phyloP scores from a whole-genome alignment of 1,140 invertebrate genomes.

The Leptinotarsa undecemlineata region DNA sequence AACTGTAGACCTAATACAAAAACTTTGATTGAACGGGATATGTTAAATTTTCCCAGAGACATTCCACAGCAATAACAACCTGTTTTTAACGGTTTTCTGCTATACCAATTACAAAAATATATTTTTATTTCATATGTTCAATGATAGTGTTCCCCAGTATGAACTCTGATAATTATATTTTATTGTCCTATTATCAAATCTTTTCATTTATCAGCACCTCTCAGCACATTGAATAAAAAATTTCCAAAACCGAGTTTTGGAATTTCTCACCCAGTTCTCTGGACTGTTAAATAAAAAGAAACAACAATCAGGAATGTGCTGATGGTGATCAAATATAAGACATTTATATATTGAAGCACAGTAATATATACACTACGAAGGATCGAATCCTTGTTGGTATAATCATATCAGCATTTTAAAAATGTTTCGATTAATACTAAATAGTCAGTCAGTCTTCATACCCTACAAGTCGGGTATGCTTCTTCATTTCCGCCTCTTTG shows the following conservation, averaged over 20 bases:
- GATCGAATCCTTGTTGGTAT: background rate
- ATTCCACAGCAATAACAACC: background rate
- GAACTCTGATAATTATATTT: background rate
- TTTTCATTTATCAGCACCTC: constrained; percentile 13
- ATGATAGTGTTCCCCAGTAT: constrained; percentile 15
- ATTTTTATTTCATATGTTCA: constrained; percentile 20
- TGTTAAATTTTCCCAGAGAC: background rate
- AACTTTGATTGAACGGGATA: constrained; percentile 3
- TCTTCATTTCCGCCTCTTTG: constrained; percentile 2
- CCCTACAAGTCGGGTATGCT: background rate
- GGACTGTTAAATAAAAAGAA: constrained; percentile 24
- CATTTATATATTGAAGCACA: constrained; percentile 11
- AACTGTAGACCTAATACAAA: too few relatives aligned
- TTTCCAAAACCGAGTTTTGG: background rate
- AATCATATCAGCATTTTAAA: constrained; percentile 11
- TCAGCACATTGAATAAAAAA: background rate
- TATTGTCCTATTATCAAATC: constrained; percentile 24
- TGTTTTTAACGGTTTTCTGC: background rate
- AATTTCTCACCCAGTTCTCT: background rate
- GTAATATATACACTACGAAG: constrained; percentile 2
- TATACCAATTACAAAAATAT: constrained; percentile 10
- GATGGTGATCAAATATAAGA: constrained; percentile 4
- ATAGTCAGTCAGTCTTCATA: constrained; percentile 28
- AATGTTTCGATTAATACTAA: constrained; percentile 24
- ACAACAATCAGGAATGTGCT: constrained; percentile 15